Conservation (phyloP, 1,140 invertebrate genomes). For the Tachypleus tridentatus region DNA sequence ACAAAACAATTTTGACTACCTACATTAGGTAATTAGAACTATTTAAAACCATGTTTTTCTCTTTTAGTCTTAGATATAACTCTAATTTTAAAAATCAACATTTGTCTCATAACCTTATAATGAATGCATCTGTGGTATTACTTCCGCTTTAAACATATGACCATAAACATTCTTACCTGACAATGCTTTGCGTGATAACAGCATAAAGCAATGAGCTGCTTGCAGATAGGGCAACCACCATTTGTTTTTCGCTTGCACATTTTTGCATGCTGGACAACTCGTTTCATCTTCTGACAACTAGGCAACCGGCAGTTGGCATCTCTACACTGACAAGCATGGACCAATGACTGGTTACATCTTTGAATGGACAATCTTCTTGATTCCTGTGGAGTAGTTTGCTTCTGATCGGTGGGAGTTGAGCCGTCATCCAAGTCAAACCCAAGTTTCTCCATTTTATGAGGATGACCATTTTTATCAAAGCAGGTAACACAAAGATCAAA, state of each 20-base stretch:
- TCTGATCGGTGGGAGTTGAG: slow-evolving; percentile 66
- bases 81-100: no score
- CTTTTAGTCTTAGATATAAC: no score
- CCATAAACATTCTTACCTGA: slow-evolving; percentile 37
- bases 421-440: slow-evolving; percentile 91
- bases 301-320: slow-evolving; percentile 95
- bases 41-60: no score
- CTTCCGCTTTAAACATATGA: no score
- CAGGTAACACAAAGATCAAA: slow-evolving; percentile 95
- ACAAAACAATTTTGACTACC: no score
- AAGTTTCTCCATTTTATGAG: slow-evolving; percentile 94
- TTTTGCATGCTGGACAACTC: slow-evolving; percentile 92
- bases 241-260: slow-evolving; percentile 79
- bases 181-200: slow-evolving; percentile 99
- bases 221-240: slow-evolving; percentile 89
- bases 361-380: slow-evolving; percentile 88
- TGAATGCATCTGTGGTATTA: no score
- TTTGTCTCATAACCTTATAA: no score
- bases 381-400: slow-evolving; percentile 53
- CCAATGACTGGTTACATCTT: slow-evolving; percentile 91
- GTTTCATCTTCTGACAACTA: slow-evolving; percentile 97
- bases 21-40: no score
- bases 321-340: slow-evolving; percentile 90
- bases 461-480: slow-evolving; percentile 88
- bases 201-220: slow-evolving; percentile 94